Conservation (phyloP, 2,113 vertebrate species). For the Hystrix brachyura region DNA sequence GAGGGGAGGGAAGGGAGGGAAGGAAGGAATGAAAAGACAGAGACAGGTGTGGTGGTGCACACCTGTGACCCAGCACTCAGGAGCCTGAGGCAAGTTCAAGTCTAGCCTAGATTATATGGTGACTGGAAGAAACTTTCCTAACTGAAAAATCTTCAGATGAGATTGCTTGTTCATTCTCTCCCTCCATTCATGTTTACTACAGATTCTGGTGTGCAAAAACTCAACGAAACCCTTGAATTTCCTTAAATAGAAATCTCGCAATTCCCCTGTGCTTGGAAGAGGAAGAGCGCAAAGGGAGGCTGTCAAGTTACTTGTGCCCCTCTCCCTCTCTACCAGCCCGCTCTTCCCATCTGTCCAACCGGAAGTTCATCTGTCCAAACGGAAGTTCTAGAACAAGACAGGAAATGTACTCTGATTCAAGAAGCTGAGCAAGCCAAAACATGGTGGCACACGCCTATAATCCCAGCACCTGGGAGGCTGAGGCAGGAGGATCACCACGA, state of each 20-base stretch:
- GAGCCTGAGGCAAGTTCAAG: background rate
- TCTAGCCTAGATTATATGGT: background rate
- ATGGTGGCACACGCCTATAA: no score
- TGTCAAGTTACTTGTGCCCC: accelerated
- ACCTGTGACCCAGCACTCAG: background rate
- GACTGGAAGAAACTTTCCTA: background rate
- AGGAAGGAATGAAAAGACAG: no score
- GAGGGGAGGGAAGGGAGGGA: no score
- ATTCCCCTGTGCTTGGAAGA: background rate
- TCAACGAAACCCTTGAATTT: background rate
- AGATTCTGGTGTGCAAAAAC: background rate
- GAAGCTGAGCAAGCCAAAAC: no score
- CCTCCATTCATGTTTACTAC: background rate
- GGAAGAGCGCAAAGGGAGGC: no score
- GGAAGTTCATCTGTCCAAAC: background rate
- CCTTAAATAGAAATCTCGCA: background rate
- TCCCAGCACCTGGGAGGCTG: no score
- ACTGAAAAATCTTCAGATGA: background rate
- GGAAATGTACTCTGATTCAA: background rate
- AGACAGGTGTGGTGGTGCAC: background rate
- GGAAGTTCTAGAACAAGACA: background rate
- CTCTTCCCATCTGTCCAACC: background rate
- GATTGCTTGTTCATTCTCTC: background rate
- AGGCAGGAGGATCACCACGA: no score
- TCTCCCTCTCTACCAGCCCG: background rate